phyloP scores from a whole-genome alignment of 2,113 vertebrate genomes.

The Murina feae region DNA sequence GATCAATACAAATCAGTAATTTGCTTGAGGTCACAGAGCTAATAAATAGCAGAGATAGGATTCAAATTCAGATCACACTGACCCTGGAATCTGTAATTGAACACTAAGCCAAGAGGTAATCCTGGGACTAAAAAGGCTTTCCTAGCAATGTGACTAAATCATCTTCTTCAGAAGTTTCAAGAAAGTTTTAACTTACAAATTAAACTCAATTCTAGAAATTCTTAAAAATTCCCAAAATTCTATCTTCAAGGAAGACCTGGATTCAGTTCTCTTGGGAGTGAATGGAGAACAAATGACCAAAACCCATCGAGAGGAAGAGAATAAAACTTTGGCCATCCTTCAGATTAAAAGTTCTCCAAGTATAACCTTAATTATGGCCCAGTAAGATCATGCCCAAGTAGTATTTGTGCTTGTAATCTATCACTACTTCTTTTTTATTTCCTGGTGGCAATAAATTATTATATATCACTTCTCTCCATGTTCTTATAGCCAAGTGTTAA shows the following conservation, averaged over 20 bases:
- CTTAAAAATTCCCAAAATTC: neutral
- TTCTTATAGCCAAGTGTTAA: neutral
- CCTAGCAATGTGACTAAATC: neutral
- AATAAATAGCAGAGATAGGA: neutral
- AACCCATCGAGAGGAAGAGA: neutral
- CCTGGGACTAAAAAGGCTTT: neutral
- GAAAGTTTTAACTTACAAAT: neutral
- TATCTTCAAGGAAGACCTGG: neutral
- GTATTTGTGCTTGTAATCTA: neutral
- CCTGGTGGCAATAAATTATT: neutral
- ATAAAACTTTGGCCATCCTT: neutral
- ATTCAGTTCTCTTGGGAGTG: neutral
- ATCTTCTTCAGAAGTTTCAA: neutral
- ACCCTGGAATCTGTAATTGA: neutral
- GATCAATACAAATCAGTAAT: neutral
- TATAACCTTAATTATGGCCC: neutral
- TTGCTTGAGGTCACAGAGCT: neutral
- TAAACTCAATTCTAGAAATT: slow-evolving; percentile 3
- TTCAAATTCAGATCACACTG: neutral
- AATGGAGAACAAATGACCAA: neutral
- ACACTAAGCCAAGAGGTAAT: neutral
- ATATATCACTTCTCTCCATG: neutral
- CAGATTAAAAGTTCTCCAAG: neutral
- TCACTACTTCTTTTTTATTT: neutral
- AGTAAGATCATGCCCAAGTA: neutral